phyloP scores from a whole-genome alignment of 2,888 invertebrate species.

The Plusia festucae region DNA sequence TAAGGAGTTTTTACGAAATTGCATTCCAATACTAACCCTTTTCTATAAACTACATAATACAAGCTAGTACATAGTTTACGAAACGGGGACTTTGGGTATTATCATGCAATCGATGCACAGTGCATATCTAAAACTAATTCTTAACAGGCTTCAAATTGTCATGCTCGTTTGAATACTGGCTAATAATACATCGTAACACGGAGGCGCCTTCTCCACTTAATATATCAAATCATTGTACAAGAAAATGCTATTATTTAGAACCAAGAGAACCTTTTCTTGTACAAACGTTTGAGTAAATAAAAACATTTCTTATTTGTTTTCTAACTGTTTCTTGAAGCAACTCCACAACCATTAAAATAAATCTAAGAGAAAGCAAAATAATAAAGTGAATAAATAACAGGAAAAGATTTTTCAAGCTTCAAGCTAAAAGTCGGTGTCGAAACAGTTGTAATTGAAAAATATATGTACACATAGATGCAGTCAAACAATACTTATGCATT shows the following conservation, averaged over 20 bases:
- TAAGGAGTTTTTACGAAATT: constrained; percentile 70
- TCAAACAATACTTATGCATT: constrained; percentile 54
- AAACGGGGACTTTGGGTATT: constrained; percentile 62
- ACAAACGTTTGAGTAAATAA: constrained; percentile 47
- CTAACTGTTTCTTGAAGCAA: constrained; percentile 54
- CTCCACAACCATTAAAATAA: constrained; percentile 75
- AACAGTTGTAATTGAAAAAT: constrained; percentile 43
- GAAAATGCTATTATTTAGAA: constrained; percentile 36
- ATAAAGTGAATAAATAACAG: constrained; percentile 51
- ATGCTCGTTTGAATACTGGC: constrained; percentile 58
- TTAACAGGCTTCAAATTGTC: constrained; percentile 54
- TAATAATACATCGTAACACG: constrained; percentile 36
- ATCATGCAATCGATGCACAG: constrained; percentile 63
- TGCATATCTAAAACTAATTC: constrained; percentile 44
- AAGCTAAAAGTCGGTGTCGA: constrained; percentile 52
- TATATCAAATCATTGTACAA: constrained; percentile 18
- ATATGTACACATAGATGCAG: constrained; percentile 51
- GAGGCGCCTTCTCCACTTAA: constrained; percentile 15
- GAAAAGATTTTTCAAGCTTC: constrained; percentile 49
- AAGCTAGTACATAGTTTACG: constrained; percentile 59
- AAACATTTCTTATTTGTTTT: constrained; percentile 44
- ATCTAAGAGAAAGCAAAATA: constrained; percentile 71
- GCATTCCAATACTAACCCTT: constrained; percentile 64
- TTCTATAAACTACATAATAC: constrained; percentile 58
- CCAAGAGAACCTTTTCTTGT: constrained; percentile 45